A percentile compares a stretch with the other conserved stretches of the same genome.
phyloP scores from a whole-genome alignment of 2,888 invertebrate species.

The Acleris emargana region DNA sequence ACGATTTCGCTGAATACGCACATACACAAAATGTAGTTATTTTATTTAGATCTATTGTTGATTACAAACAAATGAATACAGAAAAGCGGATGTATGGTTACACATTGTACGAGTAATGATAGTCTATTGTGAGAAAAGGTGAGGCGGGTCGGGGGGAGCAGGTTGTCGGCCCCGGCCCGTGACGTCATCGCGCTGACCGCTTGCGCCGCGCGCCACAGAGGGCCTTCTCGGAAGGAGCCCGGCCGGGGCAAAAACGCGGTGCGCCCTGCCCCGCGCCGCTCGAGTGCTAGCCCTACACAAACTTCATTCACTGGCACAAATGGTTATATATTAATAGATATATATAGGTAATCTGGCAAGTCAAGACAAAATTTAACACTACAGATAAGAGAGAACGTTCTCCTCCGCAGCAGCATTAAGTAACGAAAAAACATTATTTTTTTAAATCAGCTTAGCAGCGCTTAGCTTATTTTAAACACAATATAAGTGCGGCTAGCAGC shows the following conservation, averaged over 20 bases:
- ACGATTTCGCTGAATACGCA: constrained; percentile 31
- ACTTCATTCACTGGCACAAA: not conserved
- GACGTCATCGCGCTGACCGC: constrained; percentile 82
- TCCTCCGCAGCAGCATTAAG: constrained; percentile 39
- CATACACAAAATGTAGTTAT: not conserved
- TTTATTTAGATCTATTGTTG: constrained; percentile 10
- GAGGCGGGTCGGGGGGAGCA: constrained; percentile 60
- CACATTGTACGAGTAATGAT: constrained; percentile 39
- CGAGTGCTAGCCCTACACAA: too few species aligned
- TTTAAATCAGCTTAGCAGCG: constrained; percentile 65
- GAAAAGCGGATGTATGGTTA: constrained; percentile 40
- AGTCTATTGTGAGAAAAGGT: constrained; percentile 46
- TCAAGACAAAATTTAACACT: constrained; percentile 23
- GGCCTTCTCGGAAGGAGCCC: constrained; percentile 82
- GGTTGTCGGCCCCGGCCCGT: constrained; percentile 81
- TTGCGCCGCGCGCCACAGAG: constrained; percentile 73
- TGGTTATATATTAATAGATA: not conserved
- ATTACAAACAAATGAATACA: constrained; percentile 38
- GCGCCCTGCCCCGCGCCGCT: constrained; percentile 52
- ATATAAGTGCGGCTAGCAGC: constrained; percentile 61
- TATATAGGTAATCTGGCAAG: not conserved
- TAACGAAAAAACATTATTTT: constrained; percentile 45
- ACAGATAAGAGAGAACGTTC: constrained; percentile 23
- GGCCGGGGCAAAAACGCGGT: constrained; percentile 61
- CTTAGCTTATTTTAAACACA: constrained; percentile 68